Evolutionary conservation across 2,888 invertebrate species (phyloP).

Genomic region (Callyntrura guangdongensis): DNA sequence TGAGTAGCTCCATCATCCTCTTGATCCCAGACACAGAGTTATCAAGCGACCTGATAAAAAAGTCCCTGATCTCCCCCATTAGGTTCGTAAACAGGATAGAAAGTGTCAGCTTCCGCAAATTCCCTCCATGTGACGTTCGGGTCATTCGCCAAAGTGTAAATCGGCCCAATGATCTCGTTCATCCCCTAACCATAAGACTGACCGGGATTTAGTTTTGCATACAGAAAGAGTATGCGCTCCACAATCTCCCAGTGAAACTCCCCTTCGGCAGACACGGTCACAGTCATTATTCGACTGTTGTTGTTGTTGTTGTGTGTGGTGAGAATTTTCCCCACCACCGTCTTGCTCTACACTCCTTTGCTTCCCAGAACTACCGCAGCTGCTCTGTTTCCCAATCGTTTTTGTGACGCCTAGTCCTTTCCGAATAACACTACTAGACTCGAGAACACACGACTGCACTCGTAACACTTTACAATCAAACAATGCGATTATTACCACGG

Average conservation of each 20-base stretch:
- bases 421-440: slow-evolving; percentile 94
- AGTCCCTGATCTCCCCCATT: slow-evolving; percentile 99
- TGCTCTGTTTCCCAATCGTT: slow-evolving; percentile 8
- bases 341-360: not conserved
- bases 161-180: slow-evolving; percentile 99
- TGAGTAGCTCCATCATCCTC: slow-evolving; percentile 94
- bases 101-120: slow-evolving; percentile 98
- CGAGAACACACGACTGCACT: slow-evolving; percentile 94
- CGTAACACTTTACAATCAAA: slow-evolving; percentile 93
- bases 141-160: slow-evolving; percentile 98
- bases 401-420: slow-evolving; percentile 89
- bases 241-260: slow-evolving; percentile 92
- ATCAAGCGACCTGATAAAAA: slow-evolving; percentile 98
- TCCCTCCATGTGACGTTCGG: slow-evolving; percentile 92
- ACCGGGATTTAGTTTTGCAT: slow-evolving; percentile 99
- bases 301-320: no score
- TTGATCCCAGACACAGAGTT: slow-evolving; percentile 97
- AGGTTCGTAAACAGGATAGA: slow-evolving; percentile 99
- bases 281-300: not conserved
- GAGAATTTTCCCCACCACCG: no score
- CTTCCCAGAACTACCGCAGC: not conserved
- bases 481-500: no score
- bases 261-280: slow-evolving; percentile 72
- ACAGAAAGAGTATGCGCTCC: slow-evolving; percentile 98
- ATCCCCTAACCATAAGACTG: slow-evolving; percentile 98